phyloP scores from a whole-genome alignment of 2,888 invertebrate species.

The Cephus nigrinus region DNA sequence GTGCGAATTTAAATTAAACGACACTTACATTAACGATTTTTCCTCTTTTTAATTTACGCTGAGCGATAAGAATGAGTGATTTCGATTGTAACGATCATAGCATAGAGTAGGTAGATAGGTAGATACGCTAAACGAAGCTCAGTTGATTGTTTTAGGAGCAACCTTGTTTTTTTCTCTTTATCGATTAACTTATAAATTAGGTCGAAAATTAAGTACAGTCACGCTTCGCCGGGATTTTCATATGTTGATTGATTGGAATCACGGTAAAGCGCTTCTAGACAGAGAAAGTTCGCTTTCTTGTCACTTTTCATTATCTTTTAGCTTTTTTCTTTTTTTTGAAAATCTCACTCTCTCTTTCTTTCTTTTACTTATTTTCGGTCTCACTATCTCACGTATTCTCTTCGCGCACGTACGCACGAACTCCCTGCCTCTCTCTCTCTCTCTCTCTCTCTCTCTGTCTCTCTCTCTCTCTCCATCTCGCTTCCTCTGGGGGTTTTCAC shows the following conservation, averaged over 20 bases:
- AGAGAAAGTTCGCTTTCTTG: neutral
- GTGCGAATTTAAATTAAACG: neutral
- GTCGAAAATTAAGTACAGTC: conserved; percentile 6
- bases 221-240: neutral
- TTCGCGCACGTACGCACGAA: too few relatives aligned
- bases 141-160: conserved; percentile 61
- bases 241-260: too few relatives aligned
- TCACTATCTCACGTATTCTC: neutral
- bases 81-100: neutral
- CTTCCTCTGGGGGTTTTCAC: neutral
- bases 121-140: conserved; percentile 61
- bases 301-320: neutral
- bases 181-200: conserved; percentile 5
- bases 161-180: conserved; percentile 23
- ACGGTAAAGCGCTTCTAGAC: neutral
- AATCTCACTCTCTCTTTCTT: neutral
- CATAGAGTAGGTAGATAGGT: neutral
- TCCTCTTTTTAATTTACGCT: conserved; percentile 25
- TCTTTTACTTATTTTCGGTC: neutral
- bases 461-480: conserved; percentile 5
- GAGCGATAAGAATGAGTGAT: too few relatives aligned
- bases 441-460: neutral
- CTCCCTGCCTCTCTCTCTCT: neutral
- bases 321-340: too few relatives aligned
- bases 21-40: conserved; percentile 20